Evolutionary conservation across 2,113 vertebrate genomes (phyloP), one percentile per base, ranked within the genome.

Genomic region (Butorides virescens): DNA sequence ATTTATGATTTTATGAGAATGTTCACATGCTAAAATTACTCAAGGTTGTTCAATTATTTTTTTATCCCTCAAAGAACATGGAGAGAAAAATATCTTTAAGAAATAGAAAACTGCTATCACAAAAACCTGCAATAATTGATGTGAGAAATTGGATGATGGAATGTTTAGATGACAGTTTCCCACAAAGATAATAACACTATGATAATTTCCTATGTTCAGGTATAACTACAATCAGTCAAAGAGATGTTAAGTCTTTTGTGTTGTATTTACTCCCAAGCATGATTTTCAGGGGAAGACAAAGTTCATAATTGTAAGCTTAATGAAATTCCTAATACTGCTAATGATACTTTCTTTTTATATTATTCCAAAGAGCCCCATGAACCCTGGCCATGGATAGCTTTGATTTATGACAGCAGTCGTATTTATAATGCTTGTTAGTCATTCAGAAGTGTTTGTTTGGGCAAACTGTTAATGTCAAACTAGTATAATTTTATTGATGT

Each of bases 401-500:
- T 95, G 90, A 97, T 97, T 96, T 95, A 95, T 92, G 90, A 68
- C 52, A 93, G 77, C 50, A 89, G 47, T 84, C 90, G 88, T 95
- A 93, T 94, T 97, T 96, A 96, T 91, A 86, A 70, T 65, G 55
- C 92, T 93, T 96, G 88, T 97, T 97, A 96, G 94, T 91, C 21
- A 95, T 95, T 95, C 36, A 44, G 75, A 92, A 92, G 87, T 94
- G 93, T 97, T 97, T 97, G 78, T 93, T 96, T 96, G 92, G 81
- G 90, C 86, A 93, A 96, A 96, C 82, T 79, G 85, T 95, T 97
- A 96, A 96, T 95, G 95, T 96, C 97, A 94, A 89, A 95, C 92
- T 83, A 95, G 63, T 96, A 97, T 91, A 95, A 92, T 97, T 96
- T 97, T 97, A 97, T 96, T 96, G 93, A 91, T 95, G 76, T 93